These are phyloP conservation scores for Drosophila kikkawai DNA, from an alignment of 1,140 invertebrate genomes.

Conservation along the genomic window DNA sequence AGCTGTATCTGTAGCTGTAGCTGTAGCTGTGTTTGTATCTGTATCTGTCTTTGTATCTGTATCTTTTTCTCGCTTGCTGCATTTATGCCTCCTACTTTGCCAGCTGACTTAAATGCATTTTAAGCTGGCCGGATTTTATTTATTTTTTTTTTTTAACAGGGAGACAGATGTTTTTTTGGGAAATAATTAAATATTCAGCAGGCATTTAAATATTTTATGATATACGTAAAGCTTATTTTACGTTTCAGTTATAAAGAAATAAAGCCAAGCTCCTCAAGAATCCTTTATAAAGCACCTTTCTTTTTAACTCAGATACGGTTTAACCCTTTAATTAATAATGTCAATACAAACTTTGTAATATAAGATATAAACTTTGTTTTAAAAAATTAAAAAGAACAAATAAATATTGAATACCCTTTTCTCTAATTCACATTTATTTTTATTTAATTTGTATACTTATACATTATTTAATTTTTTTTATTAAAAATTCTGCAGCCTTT, in stretches of 20 bases:
- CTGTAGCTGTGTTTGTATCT: not conserved
- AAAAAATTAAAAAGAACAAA: not conserved
- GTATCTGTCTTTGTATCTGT: conserved; percentile 18
- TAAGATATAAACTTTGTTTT: not conserved
- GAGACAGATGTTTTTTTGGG: conserved; percentile 21
- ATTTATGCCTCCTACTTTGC: conserved; percentile 11
- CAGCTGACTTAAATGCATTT: conserved; percentile 25
- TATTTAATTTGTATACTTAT: not conserved
- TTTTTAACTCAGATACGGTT: no score
- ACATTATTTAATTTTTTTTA: not conserved
- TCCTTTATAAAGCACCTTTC: not conserved
- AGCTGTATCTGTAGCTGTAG: conserved; percentile 10
- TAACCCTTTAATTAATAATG: not conserved
- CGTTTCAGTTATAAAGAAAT: not conserved
- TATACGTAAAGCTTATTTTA: not conserved
- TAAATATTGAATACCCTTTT: not conserved
- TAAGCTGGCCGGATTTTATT: conserved; percentile 45
- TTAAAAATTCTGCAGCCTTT: not conserved
- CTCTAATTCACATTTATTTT: not conserved
- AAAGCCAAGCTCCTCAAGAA: no score
- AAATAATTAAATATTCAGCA: not conserved
- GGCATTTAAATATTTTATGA: not conserved
- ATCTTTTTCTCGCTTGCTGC: not conserved
- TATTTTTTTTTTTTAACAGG: not conserved
- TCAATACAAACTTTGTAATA: not conserved